Conservation (phyloP, 2,888 invertebrate genomes). For the Gisinianus flammeolus region DNA sequence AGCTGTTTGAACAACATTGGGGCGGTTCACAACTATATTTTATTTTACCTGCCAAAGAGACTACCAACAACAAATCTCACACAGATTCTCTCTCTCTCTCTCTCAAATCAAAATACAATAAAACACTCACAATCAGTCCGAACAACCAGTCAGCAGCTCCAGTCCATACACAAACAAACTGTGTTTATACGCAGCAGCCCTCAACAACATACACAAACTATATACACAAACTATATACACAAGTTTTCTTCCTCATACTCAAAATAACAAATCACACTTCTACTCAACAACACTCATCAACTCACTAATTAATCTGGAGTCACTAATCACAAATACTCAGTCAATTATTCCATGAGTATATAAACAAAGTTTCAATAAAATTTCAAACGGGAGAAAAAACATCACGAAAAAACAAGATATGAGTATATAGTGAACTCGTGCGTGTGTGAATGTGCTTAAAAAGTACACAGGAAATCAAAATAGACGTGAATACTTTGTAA, state of each 20-base stretch:
- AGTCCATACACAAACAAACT: constrained; percentile 15
- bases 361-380: no score
- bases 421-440: no score
- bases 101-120: constrained; percentile 38
- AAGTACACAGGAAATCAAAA: no score
- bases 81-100: constrained; percentile 33
- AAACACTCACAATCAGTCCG: constrained; percentile 37
- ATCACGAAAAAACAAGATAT: no score
- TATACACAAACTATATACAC: background rate
- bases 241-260: constrained; percentile 17
- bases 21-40: constrained; percentile 45
- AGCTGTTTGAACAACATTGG: constrained; percentile 52
- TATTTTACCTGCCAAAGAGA: constrained; percentile 35
- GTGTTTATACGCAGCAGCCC: background rate
- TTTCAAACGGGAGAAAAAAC: no score
- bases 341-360: no score
- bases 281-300: constrained; percentile 7
- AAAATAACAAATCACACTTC: background rate
- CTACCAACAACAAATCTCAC: constrained; percentile 38
- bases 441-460: no score
- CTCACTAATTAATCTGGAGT: background rate
- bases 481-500: no score
- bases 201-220: background rate
- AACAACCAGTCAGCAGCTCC: constrained; percentile 28
- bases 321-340: no score